Percentiles rank a stretch among this genome's conserved stretches.
phyloP scores from a whole-genome alignment of 2,113 vertebrate genomes.

The Sterna hirundo region DNA sequence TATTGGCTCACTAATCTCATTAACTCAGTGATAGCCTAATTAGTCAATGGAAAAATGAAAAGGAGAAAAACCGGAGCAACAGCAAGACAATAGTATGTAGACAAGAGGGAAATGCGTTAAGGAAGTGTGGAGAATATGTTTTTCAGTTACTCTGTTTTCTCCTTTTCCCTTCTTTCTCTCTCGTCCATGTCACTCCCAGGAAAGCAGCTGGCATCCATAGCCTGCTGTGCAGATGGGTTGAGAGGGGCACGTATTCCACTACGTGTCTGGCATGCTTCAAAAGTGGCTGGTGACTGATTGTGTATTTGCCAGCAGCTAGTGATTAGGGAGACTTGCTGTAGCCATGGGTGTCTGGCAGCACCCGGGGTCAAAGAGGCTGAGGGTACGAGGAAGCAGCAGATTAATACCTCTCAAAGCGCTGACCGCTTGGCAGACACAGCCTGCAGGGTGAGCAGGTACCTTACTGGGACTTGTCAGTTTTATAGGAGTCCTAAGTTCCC shows the following conservation, averaged over 20 bases:
- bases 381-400: background rate
- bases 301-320: constrained; percentile 20
- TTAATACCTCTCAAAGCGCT: background rate
- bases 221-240: constrained; percentile 54
- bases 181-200: background rate
- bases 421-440: background rate
- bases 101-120: background rate
- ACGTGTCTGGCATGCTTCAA: background rate
- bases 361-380: background rate
- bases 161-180: background rate
- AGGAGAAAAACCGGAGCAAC: background rate
- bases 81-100: background rate
- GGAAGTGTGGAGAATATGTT: background rate
- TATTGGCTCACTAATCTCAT: background rate
- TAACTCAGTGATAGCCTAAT: background rate
- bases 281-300: constrained; percentile 30
- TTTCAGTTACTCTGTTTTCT: background rate
- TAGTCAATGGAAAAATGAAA: background rate
- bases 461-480: background rate
- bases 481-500: background rate
- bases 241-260: constrained; percentile 38
- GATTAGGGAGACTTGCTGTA: background rate
- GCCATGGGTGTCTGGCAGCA: background rate
- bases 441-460: background rate
- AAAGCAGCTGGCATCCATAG: constrained; percentile 48